Evolutionary conservation across 2,888 invertebrate species (phyloP).

Genomic region (Agrilus cyanescens): DNA sequence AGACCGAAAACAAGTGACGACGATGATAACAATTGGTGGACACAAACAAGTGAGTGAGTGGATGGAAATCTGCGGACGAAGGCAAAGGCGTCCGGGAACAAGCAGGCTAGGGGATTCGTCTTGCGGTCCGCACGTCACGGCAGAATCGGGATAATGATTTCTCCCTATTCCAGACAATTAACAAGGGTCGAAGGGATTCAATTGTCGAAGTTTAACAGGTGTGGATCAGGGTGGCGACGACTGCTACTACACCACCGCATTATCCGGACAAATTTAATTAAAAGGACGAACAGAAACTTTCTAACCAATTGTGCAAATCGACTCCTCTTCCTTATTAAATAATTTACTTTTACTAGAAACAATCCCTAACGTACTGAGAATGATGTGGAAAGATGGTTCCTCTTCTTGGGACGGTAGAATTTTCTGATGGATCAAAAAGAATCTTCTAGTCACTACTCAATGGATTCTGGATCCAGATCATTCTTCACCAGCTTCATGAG

Average conservation of each 20-base stretch:
- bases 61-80: slow-evolving; percentile 7
- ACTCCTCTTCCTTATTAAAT: no score
- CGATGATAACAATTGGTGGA: slow-evolving; percentile 4
- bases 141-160: slow-evolving; percentile 33
- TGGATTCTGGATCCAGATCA: no score
- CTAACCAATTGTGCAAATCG: no score
- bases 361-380: no score
- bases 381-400: no score
- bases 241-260: no score
- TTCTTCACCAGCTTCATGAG: no score
- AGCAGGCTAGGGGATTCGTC: slow-evolving; percentile 22
- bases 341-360: no score
- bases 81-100: slow-evolving; percentile 12
- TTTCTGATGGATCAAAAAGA: no score
- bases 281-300: no score
- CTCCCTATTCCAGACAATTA: slow-evolving; percentile 36
- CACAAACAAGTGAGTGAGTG: slow-evolving; percentile 6
- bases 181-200: slow-evolving; percentile 37
- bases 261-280: neutral
- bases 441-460: no score
- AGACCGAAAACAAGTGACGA: neutral
- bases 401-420: no score
- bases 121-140: slow-evolving; percentile 33
- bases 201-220: slow-evolving; percentile 37
- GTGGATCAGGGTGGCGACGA: slow-evolving; percentile 26